Evolutionary conservation across 2,797 vertebrate genomes (phyloP), one percentile per base, ranked within the genome.

Genomic region (Muraenolepis orangiensis): DNA sequence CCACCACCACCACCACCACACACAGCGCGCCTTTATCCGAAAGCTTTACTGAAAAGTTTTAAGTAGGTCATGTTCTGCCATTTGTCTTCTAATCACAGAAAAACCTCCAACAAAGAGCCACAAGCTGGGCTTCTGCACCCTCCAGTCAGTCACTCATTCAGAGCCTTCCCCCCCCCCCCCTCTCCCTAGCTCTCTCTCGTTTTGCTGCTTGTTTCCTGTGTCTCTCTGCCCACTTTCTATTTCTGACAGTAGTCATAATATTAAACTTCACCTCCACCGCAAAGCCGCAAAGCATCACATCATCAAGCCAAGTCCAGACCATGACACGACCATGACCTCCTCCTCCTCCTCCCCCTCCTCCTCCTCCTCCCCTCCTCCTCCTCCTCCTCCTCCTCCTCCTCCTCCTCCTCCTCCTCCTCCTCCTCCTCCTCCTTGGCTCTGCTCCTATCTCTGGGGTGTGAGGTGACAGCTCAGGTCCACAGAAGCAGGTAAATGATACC

Each of bases 51-150:
- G 85, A 85, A 90, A 91, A 90, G 86, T 92, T 90, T 1, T 90
- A 93, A 93, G 91, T 93, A 93, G 93, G 93, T 93, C 93, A 93
- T 91, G 89, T 93, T 91, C 87, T 91, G 87, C 89, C 87, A 88
- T 89, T 91, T 81, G 86, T 90, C 90, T 90, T 90, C 85, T 93
- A 92, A 92, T 92, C 92, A 91, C 88, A 85, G 85, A 83, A 64
- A 69, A 31, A 86, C 81, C 84, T 86, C 88, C 86, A 82, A 78
- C 79, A 75, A 32, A 77, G 86, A 84, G 88, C 91, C 87, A 84
- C 80, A 81, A 91, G 91, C 85, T 69, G 79, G 30, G 87, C 92
- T 90, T 86, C 78, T 90, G 89, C 90, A 90, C 90, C 90, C 86
- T 90, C 87, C 82, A 81, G 68, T 57, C 72, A 84, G 87, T 83